Base-by-base conservation (phyloP, 2,113 vertebrate species). In the Onychostoma macrolepis region DNA sequence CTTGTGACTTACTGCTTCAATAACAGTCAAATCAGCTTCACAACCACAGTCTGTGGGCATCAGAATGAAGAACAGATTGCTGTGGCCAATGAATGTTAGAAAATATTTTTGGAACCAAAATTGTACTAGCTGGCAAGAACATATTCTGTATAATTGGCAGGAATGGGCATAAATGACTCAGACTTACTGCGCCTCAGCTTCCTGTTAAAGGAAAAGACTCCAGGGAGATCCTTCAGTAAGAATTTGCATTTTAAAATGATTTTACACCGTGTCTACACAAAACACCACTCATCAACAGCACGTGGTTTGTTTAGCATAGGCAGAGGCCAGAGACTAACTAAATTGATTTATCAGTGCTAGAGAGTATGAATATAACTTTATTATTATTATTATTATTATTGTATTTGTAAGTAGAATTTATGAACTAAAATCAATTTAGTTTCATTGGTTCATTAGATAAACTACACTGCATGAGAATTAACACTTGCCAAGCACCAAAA, bases 81-180 rank as follows among this genome's bases (percentile, higher is more conserved):
- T 82, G 58, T 19, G 38, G 41, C 38, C 58, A 82, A 65, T n/a
- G 1, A 67, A 82, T 82, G 61, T 67, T 45, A 67, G 38, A 48
- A 71, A 83, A 50, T 71, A 53, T 71, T 71, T 81, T 50, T 50
- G 41, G 13, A 71, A 48, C 19, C 26, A 50, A 33, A 71, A 33
- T 24, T 53, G 41, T 48, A 24, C 17, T 30, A 13, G 61, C 63
- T 71, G 28, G 65, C 63, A 83, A 50, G 12, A 83, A 67, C 26
- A 50, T 83, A 24, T 50, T 71, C 41, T 71, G 63, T 33, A 33
- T 48, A 69, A 71, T 71, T 83, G 81, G 81, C 81, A 83, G 63
- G 43, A 83, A 36, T 48, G 61, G 80, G n/a, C 41, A 67, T 26
- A 21, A 67, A 65, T 83, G 65, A 83, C 63, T 82, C 61, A 82